Evolutionary conservation across 1,140 invertebrate genomes (phyloP).

Genomic region (Oryzaephilus surinamensis): DNA sequence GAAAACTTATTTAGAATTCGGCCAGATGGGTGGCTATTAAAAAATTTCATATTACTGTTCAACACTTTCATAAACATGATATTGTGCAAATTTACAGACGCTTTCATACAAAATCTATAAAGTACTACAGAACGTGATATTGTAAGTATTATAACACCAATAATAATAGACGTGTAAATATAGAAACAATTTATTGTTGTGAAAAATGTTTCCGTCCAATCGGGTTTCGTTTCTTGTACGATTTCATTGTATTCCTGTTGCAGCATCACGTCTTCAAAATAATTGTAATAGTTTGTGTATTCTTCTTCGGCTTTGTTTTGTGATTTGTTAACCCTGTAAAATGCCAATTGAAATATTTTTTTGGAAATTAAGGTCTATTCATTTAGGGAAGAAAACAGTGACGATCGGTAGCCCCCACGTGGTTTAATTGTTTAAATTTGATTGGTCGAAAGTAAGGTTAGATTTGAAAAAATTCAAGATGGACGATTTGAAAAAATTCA

Average conservation of each 20-base stretch:
- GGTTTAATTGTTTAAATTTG: too few relatives aligned
- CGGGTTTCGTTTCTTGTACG: neutral
- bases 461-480: too few relatives aligned
- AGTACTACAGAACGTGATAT: slow-evolving; percentile 55
- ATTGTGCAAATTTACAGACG: slow-evolving; percentile 58
- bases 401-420: too few relatives aligned
- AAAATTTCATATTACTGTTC: slow-evolving; percentile 44
- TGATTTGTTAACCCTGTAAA: too few relatives aligned
- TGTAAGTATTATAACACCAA: slow-evolving; percentile 48
- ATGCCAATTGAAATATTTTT: too few relatives aligned
- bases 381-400: too few relatives aligned
- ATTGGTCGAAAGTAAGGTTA: too few relatives aligned
- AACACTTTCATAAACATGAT: slow-evolving; percentile 50
- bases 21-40: slow-evolving; percentile 43
- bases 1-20: slow-evolving; percentile 42
- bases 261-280: too few relatives aligned
- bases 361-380: neutral
- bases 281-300: too few relatives aligned
- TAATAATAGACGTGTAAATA: slow-evolving; percentile 38
- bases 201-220: neutral
- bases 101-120: slow-evolving; percentile 66
- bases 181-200: slow-evolving; percentile 12
- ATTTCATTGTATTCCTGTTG: too few relatives aligned
- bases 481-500: too few relatives aligned
- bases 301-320: too few relatives aligned